Evolutionary conservation across 64 coral and sea anemone species (phyloP).

Genomic region (Cladopsammia gracilis): DNA sequence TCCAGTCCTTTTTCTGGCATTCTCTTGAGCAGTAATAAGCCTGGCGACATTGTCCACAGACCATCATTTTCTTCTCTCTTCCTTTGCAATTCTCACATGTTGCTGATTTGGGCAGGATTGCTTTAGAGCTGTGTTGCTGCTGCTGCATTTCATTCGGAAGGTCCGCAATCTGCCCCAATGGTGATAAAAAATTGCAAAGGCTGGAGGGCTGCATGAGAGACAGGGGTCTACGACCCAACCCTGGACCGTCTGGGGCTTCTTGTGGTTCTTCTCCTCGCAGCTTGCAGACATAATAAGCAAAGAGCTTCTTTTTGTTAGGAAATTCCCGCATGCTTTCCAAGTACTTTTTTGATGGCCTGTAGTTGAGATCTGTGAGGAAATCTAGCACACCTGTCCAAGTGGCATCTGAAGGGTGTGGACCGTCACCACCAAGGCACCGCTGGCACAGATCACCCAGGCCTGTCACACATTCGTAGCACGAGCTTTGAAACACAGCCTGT

Average conservation of each 20-base stretch:
- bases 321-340: slow-evolving; percentile 60
- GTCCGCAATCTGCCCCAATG: slow-evolving; percentile 8
- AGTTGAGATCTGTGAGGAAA: slow-evolving; percentile 62
- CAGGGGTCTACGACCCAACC: slow-evolving; percentile 44
- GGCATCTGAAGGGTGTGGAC: slow-evolving; percentile 70
- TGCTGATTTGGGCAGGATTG: slow-evolving; percentile 30
- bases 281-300: slow-evolving; percentile 52
- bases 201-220: slow-evolving; percentile 33
- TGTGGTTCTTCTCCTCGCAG: slow-evolving; percentile 46
- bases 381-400: slow-evolving; percentile 81
- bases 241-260: slow-evolving; percentile 42
- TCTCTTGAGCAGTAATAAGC: slow-evolving; percentile 73
- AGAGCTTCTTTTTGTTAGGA: slow-evolving; percentile 46
- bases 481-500: slow-evolving; percentile 82
- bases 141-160: slow-evolving; percentile 1
- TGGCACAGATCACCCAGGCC: slow-evolving; percentile 75
- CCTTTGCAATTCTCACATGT: slow-evolving; percentile 56
- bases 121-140: slow-evolving; percentile 49
- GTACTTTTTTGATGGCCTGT: slow-evolving; percentile 69
- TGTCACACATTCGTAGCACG: slow-evolving; percentile 88
- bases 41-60: slow-evolving; percentile 56
- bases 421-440: slow-evolving; percentile 56
- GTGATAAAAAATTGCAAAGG: slow-evolving; percentile 36
- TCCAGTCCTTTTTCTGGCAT: slow-evolving; percentile 86
- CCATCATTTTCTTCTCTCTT: slow-evolving; percentile 70